Conservation (phyloP, 1,140 invertebrate genomes). For the Lutraria rhynchaena region DNA sequence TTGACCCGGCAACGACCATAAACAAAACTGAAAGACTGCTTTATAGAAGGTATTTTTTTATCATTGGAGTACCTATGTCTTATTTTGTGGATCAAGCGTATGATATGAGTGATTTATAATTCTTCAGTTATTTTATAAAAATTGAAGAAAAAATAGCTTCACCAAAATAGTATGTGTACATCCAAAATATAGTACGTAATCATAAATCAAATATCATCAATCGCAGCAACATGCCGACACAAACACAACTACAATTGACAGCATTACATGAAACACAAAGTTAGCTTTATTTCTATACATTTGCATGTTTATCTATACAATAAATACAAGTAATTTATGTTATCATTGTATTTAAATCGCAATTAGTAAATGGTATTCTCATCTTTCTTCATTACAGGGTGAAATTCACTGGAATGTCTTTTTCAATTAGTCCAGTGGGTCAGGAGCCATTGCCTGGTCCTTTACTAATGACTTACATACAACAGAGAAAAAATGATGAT, state of each 20-base stretch:
- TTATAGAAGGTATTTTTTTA: slow-evolving; percentile 19
- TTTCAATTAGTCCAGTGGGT: slow-evolving; percentile 35
- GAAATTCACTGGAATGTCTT: not conserved
- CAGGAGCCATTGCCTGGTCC: slow-evolving; percentile 23
- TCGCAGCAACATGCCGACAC: not conserved
- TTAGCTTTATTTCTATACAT: not conserved
- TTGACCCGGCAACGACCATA: not conserved
- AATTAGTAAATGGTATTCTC: not conserved
- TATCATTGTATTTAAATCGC: not conserved
- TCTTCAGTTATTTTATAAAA: not conserved
- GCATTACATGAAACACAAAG: not conserved
- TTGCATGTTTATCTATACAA: not conserved
- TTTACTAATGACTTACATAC: slow-evolving; percentile 6
- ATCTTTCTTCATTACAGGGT: slow-evolving; percentile 44
- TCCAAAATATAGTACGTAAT: not conserved
- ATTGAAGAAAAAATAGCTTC: not conserved
- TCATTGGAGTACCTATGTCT: too few relatives aligned
- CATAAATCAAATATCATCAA: not conserved
- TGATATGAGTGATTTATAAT: too few relatives aligned
- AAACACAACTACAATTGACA: not conserved
- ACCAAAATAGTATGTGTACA: not conserved
- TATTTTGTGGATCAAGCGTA: not conserved
- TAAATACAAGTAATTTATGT: not conserved
- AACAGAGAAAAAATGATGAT: not conserved
- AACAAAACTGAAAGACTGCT: slow-evolving; percentile 35